Conservation (phyloP, 2,888 invertebrate genomes). For the Heliconius sara region DNA sequence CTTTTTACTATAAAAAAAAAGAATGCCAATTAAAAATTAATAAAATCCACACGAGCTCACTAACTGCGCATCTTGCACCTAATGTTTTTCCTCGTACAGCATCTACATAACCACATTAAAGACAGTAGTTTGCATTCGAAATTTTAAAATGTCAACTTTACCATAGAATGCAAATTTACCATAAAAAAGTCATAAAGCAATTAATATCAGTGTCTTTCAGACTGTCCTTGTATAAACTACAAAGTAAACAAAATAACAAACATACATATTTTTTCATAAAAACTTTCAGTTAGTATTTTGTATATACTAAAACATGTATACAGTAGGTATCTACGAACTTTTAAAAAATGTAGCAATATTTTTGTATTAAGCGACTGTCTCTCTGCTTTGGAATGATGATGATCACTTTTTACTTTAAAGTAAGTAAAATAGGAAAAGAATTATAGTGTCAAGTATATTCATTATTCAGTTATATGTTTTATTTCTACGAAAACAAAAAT, state of each 20-base stretch:
- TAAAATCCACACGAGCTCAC: neutral
- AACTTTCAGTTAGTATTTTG: constrained; percentile 46
- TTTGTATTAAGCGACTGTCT: neutral
- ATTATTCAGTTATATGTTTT: too few species aligned
- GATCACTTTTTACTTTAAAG: neutral
- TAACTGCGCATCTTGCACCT: constrained; percentile 13
- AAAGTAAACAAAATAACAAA: constrained; percentile 44
- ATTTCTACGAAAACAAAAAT: too few species aligned
- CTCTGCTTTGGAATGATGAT: neutral
- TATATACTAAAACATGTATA: constrained; percentile 21
- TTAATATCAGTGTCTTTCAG: constrained; percentile 67
- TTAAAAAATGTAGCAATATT: neutral
- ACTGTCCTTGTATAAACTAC: constrained; percentile 64
- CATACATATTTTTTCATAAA: constrained; percentile 41
- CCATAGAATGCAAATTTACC: too few species aligned
- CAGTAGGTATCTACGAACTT: neutral
- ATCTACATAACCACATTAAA: neutral
- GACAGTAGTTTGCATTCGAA: neutral
- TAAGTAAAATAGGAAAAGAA: neutral
- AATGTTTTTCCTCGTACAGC: constrained; percentile 1
- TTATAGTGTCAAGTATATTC: neutral
- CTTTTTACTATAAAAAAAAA: neutral
- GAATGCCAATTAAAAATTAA: neutral
- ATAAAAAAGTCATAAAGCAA: constrained; percentile 54
- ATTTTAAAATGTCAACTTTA: neutral